Evolutionary conservation across 2,888 invertebrate species (phyloP), one percentile per base, ranked within the genome.

Genomic region (Lasius platythorax): DNA sequence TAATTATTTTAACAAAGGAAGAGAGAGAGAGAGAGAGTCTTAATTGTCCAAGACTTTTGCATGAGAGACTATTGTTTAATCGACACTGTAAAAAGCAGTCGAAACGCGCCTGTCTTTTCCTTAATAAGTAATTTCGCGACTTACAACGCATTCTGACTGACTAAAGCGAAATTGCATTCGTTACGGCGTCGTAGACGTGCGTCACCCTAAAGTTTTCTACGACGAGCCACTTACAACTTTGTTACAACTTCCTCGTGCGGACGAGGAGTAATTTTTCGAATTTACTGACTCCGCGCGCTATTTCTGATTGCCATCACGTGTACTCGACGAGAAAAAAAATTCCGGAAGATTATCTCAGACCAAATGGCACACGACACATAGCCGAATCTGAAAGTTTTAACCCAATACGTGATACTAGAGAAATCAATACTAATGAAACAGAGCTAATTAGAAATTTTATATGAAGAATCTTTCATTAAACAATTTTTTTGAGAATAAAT

Each of bases 151-250:
- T 85, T 85, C 79, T 64, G 64, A 40, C 33, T 63, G 67, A 79
- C 79, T 85, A 75, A 85, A 89, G 66, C 84, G 85, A 88, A 89
- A 89, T 90, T 90, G 87, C 88, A 88, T 90, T 89, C 88, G 87
- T 90, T 90, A 89, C 83, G 81, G 67, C 84, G 81, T 56, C 46
- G 81, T 61, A 78, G 88, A 75, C 83, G 79, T 67, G 75, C 85
- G 79, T 84, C 88, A 70, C 83, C 79, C 82, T 68, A 63, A 90
- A 90, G 79, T 90, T 88, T 88, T 78, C 88, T 64, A 78, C 84
- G 84, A 63, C 84, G 73, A 83, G 66, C 87, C 83, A 87, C 88
- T 89, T 89, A 87, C 89, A 89, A 89, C 90, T 89, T 89, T 76
- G 85, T 90, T 89, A 85, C 88, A 88, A 89, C 83, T 89, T 87